These are phyloP conservation scores for Schizopygopsis pylzovi DNA, from an alignment of 2,797 vertebrate genomes.

Conservation along the genomic window DNA sequence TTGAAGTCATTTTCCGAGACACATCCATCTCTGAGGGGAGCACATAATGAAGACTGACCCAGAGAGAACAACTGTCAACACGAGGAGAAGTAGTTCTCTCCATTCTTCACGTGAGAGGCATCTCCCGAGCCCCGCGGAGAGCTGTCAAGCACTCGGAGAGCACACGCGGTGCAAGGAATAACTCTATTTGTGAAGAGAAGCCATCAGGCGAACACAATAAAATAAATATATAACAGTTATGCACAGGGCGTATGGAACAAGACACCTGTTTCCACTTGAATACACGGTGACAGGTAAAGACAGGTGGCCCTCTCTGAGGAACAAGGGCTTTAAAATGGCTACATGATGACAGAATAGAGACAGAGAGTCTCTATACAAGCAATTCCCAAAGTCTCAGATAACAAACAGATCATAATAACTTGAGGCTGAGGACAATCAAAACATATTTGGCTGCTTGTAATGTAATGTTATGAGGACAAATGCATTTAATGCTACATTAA, in stretches of 20 bases:
- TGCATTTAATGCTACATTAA: not conserved
- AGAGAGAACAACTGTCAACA: slow-evolving; percentile 52
- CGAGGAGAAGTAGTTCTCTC: slow-evolving; percentile 57
- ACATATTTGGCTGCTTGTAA: slow-evolving; percentile 2
- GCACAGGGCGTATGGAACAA: slow-evolving; percentile 65
- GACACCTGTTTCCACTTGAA: slow-evolving; percentile 70
- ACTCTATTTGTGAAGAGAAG: slow-evolving; percentile 67
- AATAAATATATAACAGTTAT: slow-evolving; percentile 62
- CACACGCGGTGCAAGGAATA: slow-evolving; percentile 61
- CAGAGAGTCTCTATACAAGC: not conserved
- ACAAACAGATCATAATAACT: slow-evolving; percentile 48
- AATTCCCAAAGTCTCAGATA: slow-evolving; percentile 12
- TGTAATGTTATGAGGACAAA: not conserved
- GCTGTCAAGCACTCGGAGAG: slow-evolving; percentile 65
- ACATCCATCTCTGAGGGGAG: slow-evolving; percentile 3
- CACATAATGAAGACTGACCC: slow-evolving; percentile 33
- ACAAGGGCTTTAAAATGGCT: slow-evolving; percentile 53
- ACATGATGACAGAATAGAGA: slow-evolving; percentile 53
- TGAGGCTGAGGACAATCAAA: not conserved
- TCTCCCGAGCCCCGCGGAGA: slow-evolving; percentile 56
- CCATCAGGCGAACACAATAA: slow-evolving; percentile 58
- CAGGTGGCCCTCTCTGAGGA: slow-evolving; percentile 43
- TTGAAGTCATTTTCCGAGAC: slow-evolving; percentile 9
- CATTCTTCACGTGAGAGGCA: slow-evolving; percentile 48
- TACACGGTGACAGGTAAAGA: slow-evolving; percentile 67